A percentile compares a stretch with the other conserved stretches of the same genome.
phyloP scores from a whole-genome alignment of 2,113 vertebrate genomes.

The Trogon melanurus region DNA sequence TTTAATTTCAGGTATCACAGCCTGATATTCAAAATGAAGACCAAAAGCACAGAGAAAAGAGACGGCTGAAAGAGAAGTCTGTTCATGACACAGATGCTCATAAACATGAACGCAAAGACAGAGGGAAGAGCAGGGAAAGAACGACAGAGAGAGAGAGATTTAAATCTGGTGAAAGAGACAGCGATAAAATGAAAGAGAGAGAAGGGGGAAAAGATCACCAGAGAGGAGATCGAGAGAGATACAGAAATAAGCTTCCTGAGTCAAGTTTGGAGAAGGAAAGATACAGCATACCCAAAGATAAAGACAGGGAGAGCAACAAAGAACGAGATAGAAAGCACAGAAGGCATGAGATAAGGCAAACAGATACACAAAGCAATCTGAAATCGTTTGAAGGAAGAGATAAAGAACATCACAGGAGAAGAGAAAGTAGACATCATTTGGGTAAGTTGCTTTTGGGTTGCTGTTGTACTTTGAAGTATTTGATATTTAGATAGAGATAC shows the following conservation, averaged over 20 bases:
- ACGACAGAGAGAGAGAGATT: constrained; percentile 54
- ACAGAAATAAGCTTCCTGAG: constrained; percentile 1
- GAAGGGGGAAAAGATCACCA: not conserved
- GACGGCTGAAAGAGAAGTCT: constrained; percentile 35
- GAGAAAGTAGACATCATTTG: constrained; percentile 29
- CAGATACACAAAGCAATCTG: not conserved
- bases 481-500: not conserved
- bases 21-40: constrained; percentile 62
- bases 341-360: constrained; percentile 33
- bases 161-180: constrained; percentile 62
- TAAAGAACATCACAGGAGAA: constrained; percentile 42
- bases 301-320: constrained; percentile 8
- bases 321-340: constrained; percentile 33
- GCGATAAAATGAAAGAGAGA: constrained; percentile 59
- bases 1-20: constrained; percentile 42
- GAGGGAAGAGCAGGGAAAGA: constrained; percentile 66
- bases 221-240: not conserved
- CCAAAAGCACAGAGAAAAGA: constrained; percentile 68
- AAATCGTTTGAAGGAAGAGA: not conserved
- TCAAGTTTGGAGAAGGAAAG: constrained; percentile 37
- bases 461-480: not conserved
- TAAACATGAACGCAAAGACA: constrained; percentile 41
- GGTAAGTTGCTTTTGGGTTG: constrained; percentile 39
- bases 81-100: not conserved
- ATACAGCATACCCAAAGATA: constrained; percentile 39